Conservation (phyloP, 2,113 vertebrate genomes). For the Megatriorchis doriae region DNA sequence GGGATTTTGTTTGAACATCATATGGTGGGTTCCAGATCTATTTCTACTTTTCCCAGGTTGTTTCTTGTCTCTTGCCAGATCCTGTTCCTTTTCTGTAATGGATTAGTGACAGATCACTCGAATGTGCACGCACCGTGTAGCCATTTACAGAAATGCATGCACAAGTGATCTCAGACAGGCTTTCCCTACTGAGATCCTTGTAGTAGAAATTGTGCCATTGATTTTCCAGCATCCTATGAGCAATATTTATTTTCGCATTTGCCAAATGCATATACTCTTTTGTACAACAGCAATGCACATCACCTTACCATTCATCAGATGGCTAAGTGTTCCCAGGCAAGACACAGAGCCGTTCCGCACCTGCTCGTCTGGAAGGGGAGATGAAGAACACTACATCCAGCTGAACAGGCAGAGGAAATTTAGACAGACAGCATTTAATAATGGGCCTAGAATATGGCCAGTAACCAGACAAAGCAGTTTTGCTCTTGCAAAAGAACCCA, state of each 20-base stretch:
- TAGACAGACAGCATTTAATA: background rate
- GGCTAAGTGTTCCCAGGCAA: background rate
- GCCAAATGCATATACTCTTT: background rate
- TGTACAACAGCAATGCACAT: background rate
- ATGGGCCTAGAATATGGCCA: background rate
- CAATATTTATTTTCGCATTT: background rate
- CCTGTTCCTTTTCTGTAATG: background rate
- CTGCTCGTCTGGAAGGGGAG: background rate
- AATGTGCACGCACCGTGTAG: background rate
- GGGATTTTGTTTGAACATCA: background rate
- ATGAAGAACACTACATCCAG: background rate
- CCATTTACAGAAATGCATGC: background rate
- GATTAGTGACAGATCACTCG: background rate
- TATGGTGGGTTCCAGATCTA: background rate
- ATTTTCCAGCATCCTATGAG: background rate
- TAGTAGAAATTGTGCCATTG: conserved; percentile 26
- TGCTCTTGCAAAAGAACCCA: background rate
- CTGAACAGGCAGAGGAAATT: background rate
- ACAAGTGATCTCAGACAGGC: background rate
- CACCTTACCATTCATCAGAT: background rate
- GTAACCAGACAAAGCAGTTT: background rate
- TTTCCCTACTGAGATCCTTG: background rate
- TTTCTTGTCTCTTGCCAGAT: background rate
- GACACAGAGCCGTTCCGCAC: background rate
- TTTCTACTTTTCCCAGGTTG: background rate